phyloP scores from a whole-genome alignment of 2,113 vertebrate genomes.

The Oenanthe melanoleuca region DNA sequence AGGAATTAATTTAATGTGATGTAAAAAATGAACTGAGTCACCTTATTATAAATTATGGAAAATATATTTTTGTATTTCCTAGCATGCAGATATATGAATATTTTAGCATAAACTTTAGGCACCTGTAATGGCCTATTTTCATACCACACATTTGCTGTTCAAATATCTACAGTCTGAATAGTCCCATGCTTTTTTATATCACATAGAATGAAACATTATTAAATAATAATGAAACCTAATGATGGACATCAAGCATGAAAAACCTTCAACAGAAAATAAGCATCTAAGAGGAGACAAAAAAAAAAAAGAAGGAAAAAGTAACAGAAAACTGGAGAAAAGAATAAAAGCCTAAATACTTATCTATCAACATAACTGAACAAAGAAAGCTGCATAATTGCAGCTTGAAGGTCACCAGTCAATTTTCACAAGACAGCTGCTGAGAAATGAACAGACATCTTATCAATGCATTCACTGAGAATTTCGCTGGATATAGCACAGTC shows the following conservation, averaged over 20 bases:
- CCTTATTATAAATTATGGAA: not conserved
- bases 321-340: not conserved
- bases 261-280: not conserved
- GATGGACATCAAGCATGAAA: not conserved
- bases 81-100: not conserved
- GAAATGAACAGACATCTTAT: not conserved
- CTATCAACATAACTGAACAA: not conserved
- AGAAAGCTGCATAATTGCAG: not conserved
- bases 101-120: not conserved
- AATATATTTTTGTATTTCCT: not conserved
- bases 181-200: not conserved
- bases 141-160: not conserved
- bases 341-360: not conserved
- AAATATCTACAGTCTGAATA: not conserved
- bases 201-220: not conserved
- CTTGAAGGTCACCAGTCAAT: not conserved
- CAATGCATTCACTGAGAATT: not conserved
- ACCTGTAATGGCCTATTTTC: not conserved
- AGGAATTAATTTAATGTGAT: not conserved
- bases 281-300: not conserved
- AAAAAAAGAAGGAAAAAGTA: not conserved
- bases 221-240: not conserved
- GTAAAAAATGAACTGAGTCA: not conserved
- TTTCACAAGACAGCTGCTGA: not conserved
- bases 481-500: not conserved